Conservation (phyloP, 2,113 vertebrate genomes). For the Miniopterus natalensis region DNA sequence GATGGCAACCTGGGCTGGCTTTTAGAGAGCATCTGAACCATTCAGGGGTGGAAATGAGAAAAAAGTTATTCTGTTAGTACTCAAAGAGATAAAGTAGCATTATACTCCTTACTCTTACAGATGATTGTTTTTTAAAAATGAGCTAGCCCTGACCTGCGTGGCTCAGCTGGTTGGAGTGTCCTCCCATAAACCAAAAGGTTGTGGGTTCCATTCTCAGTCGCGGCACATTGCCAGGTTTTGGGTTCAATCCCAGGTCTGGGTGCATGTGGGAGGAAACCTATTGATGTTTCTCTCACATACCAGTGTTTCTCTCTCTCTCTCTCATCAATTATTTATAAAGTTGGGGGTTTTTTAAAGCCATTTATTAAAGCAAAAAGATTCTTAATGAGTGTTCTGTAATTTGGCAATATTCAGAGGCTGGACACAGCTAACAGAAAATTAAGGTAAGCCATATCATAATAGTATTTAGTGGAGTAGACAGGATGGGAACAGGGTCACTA, state of each 20-base stretch:
- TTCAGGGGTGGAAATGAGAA: neutral
- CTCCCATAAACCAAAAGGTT: no score
- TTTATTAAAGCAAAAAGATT: neutral
- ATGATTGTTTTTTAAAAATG: neutral
- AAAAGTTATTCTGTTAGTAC: neutral
- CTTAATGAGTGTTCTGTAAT: neutral
- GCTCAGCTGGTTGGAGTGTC: no score
- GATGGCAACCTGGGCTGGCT: neutral
- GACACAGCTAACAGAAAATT: neutral
- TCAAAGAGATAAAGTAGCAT: neutral
- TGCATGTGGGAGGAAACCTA: no score
- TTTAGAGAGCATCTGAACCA: neutral
- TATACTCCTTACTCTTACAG: slow-evolving; percentile 39
- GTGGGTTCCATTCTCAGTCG: no score
- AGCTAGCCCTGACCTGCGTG: no score
- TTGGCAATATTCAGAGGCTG: neutral
- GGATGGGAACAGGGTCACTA: neutral
- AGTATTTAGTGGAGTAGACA: neutral
- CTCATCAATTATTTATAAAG: no score
- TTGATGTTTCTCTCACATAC: no score
- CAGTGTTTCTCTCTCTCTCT: no score
- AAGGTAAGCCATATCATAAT: neutral
- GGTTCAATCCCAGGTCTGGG: no score
- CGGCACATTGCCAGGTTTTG: no score
- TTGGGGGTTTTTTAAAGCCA: neutral